These are phyloP conservation scores for Oscheius sp. DNA, from an alignment of 2,888 invertebrate genomes.

Conservation along the genomic window DNA sequence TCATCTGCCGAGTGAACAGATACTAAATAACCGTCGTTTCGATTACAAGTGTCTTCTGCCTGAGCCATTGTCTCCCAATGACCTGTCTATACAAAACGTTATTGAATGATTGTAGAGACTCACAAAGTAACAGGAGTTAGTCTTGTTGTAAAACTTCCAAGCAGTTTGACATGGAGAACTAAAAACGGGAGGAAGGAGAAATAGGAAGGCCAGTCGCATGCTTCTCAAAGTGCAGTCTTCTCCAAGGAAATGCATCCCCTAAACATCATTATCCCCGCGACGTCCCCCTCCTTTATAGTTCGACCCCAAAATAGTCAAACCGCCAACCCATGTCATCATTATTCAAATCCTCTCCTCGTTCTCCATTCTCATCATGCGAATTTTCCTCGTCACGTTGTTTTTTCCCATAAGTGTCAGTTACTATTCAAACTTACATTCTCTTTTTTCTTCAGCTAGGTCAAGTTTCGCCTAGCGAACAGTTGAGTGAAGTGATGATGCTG, in stretches of 20 bases:
- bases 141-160: conserved; percentile 17
- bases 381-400: background rate
- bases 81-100: background rate
- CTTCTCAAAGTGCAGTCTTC: too few species aligned
- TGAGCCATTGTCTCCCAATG: conserved; percentile 14
- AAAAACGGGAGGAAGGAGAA: background rate
- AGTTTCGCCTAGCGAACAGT: conserved; percentile 15
- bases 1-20: conserved; percentile 10
- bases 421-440: too few species aligned
- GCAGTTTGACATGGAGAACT: conserved; percentile 5
- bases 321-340: background rate
- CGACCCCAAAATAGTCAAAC: too few species aligned
- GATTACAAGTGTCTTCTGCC: conserved; percentile 6
- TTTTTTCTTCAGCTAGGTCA: background rate
- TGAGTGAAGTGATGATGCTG: conserved; percentile 15
- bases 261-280: background rate
- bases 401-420: background rate
- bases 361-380: background rate
- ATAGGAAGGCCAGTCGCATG: background rate
- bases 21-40: conserved; percentile 7
- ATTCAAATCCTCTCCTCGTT: background rate
- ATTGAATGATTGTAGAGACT: background rate
- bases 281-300: background rate
- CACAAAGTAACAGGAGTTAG: conserved; percentile 21
- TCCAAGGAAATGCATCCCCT: too few species aligned